phyloP scores from a whole-genome alignment of 2,113 vertebrate genomes.

The Psilopogon haemacephalus region DNA sequence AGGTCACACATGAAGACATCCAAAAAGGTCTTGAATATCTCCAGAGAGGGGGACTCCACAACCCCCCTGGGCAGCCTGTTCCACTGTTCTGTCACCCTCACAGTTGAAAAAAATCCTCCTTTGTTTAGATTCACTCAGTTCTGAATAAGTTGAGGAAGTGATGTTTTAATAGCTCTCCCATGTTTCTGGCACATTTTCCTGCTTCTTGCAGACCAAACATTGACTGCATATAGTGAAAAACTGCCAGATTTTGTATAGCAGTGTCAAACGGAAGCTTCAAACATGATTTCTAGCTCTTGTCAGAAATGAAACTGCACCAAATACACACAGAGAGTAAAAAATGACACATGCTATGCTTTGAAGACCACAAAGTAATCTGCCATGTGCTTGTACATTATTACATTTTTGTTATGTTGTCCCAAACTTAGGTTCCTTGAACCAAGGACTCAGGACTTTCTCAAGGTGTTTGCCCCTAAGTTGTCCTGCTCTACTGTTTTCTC shows the following conservation, averaged over 20 bases:
- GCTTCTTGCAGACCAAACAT: neutral
- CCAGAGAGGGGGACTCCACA: too few relatives aligned
- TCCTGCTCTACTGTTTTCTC: neutral
- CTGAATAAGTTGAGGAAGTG: neutral
- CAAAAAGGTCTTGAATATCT: too few relatives aligned
- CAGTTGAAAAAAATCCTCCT: too few relatives aligned
- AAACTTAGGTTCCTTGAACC: neutral
- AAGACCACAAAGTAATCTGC: neutral
- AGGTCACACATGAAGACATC: too few relatives aligned
- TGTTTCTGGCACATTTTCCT: neutral
- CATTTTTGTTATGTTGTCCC: fast-evolving
- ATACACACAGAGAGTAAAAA: neutral
- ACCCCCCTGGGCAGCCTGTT: too few relatives aligned
- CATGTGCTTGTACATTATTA: neutral
- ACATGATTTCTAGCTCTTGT: neutral
- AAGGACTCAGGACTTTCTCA: neutral
- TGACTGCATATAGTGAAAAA: neutral
- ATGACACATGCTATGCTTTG: neutral
- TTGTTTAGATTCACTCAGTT: neutral
- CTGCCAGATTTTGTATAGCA: neutral
- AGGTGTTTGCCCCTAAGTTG: fast-evolving
- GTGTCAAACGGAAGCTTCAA: neutral
- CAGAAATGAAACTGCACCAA: neutral
- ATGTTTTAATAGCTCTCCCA: neutral
- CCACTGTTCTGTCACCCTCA: too few relatives aligned